Evolutionary conservation across 2,113 vertebrate species (phyloP).

Genomic region (Aptenodytes patagonicus): DNA sequence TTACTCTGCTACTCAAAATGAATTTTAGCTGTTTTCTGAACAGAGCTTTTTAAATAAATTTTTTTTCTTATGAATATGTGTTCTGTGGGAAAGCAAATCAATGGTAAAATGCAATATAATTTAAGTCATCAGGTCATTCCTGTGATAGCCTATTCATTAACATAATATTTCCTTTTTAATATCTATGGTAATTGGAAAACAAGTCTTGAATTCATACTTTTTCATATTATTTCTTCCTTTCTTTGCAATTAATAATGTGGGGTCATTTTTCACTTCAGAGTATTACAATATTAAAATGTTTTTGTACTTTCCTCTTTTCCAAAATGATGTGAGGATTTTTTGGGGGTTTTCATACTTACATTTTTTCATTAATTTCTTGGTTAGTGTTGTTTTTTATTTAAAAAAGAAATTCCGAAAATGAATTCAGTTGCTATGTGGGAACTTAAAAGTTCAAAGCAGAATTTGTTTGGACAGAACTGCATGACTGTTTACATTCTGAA

Average conservation of each 20-base stretch:
- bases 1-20: neutral
- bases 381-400: neutral
- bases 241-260: neutral
- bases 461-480: neutral
- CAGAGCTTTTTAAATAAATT: fast-evolving
- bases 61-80: neutral
- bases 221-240: neutral
- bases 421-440: neutral
- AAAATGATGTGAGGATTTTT: neutral
- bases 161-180: neutral
- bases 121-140: neutral
- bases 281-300: neutral
- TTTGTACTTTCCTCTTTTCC: neutral
- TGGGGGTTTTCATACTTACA: neutral
- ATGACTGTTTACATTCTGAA: neutral
- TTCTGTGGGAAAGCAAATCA: neutral
- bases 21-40: neutral
- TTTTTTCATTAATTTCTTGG: neutral
- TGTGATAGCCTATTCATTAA: neutral
- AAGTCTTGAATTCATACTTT: neutral
- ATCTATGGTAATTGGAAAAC: neutral
- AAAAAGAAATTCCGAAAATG: neutral
- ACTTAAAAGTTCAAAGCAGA: neutral
- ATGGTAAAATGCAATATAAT: neutral
- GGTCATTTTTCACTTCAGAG: neutral